phyloP scores from a whole-genome alignment of 2,888 invertebrate genomes.

The Gryllus longicercus region DNA sequence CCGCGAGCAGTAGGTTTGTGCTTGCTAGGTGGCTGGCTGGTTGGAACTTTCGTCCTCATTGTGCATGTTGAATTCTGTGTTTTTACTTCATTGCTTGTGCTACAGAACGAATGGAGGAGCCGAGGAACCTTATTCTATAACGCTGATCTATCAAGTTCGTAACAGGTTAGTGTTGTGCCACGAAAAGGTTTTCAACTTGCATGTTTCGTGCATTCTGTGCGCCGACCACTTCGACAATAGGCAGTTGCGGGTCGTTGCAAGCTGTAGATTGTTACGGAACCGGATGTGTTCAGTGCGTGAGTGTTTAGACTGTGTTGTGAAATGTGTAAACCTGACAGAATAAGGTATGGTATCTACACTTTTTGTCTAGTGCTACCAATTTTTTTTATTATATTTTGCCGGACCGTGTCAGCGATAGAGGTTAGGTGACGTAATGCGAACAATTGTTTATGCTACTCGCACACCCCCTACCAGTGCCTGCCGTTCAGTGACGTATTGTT shows the following conservation, averaged over 20 bases:
- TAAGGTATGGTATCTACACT: neutral
- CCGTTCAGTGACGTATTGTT: too few species aligned
- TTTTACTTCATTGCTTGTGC: slow-evolving; percentile 30
- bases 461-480: too few species aligned
- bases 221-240: slow-evolving; percentile 18
- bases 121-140: slow-evolving; percentile 21
- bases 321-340: neutral
- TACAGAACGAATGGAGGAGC: slow-evolving; percentile 27
- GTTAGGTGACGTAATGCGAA: neutral
- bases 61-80: slow-evolving; percentile 29
- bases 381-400: neutral
- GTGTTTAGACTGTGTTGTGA: slow-evolving; percentile 1
- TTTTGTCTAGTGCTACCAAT: neutral
- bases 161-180: slow-evolving; percentile 29
- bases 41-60: slow-evolving; percentile 24
- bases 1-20: slow-evolving; percentile 36
- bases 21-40: slow-evolving; percentile 35
- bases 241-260: neutral
- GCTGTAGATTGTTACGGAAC: neutral
- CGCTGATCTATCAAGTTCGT: slow-evolving; percentile 21
- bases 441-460: too few species aligned
- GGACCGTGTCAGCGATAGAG: neutral
- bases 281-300: slow-evolving; percentile 1
- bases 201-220: slow-evolving; percentile 21
- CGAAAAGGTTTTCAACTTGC: slow-evolving; percentile 12